Evolutionary conservation across 2,888 invertebrate species (phyloP).

Genomic region (Heteropelma amictum): DNA sequence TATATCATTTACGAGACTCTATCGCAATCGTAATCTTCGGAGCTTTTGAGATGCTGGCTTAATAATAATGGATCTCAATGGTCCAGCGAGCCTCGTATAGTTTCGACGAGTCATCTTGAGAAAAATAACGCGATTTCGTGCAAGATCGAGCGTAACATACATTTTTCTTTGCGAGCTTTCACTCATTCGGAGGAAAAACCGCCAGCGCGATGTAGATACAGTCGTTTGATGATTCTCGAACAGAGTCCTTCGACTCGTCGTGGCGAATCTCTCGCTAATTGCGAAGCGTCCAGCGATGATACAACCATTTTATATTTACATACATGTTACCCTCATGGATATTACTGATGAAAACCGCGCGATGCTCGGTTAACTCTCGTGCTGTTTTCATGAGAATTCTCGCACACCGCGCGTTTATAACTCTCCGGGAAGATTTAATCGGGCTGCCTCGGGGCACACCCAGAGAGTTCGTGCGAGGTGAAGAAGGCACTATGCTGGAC

Average conservation of each 20-base stretch:
- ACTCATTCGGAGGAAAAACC: too few species aligned
- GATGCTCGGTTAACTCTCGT: not conserved
- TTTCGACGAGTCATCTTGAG: too few species aligned
- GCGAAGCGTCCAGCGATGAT: constrained; percentile 26
- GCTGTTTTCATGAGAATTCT: constrained; percentile 3
- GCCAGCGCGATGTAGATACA: too few species aligned
- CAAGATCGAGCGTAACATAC: not conserved
- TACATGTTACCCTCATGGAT: not conserved
- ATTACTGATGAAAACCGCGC: constrained; percentile 3
- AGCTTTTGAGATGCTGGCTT: too few species aligned
- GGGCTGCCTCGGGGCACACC: constrained; percentile 47
- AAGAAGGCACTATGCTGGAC: constrained; percentile 34
- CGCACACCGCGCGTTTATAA: constrained; percentile 20
- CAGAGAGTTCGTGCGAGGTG: constrained; percentile 49
- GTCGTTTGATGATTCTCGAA: constrained; percentile 5
- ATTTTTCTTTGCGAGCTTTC: too few species aligned
- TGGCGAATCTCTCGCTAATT: constrained; percentile 35
- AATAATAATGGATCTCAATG: too few species aligned
- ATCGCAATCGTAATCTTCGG: too few species aligned
- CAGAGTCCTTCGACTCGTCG: constrained; percentile 22
- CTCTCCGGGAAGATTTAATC: constrained; percentile 43
- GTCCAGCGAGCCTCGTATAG: too few species aligned
- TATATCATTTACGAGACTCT: too few species aligned
- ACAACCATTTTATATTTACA: not conserved
- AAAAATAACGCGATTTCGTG: too few species aligned